Conservation (phyloP, 37 sponge, comb jelly and placozoan genomes). For the Chondrosia reniformis region DNA sequence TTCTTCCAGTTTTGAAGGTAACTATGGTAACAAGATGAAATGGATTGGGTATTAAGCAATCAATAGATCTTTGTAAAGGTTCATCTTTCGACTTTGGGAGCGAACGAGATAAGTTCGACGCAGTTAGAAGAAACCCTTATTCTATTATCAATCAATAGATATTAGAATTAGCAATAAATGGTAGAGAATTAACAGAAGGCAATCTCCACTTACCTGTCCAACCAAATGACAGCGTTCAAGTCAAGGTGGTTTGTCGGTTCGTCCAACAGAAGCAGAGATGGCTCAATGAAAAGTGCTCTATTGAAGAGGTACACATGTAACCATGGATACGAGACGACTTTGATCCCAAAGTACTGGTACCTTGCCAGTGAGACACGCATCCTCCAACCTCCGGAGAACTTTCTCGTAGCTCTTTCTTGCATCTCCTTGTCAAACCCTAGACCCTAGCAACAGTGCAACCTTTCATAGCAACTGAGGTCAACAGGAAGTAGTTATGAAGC, state of each 20-base stretch:
- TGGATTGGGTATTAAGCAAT: no score
- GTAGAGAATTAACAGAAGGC: neutral
- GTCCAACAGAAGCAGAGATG: conserved; percentile 93
- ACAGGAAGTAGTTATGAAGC: conserved; percentile 49
- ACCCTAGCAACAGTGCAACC: conserved; percentile 54
- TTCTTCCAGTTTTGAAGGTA: conserved; percentile 99
- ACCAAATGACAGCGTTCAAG: conserved; percentile 99
- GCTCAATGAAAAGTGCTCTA: conserved; percentile 98
- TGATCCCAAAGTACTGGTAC: conserved; percentile 20
- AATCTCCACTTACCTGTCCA: conserved; percentile 69
- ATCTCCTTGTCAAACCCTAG: conserved; percentile 93
- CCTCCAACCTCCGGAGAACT: conserved; percentile 98
- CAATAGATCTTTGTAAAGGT: no score
- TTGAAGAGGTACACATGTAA: neutral
- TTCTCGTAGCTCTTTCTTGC: conserved; percentile 87
- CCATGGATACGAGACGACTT: neutral
- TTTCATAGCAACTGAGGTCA: neutral
- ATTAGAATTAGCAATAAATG: neutral
- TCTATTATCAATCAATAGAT: no score
- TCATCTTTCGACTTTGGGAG: no score
- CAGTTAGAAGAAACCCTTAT: no score
- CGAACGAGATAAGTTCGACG: no score
- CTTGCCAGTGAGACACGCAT: conserved; percentile 99
- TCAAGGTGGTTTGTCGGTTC: conserved; percentile 99
- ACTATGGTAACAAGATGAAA: conserved; percentile 32